A percentile compares a stretch with the other conserved stretches of the same genome.
Conservation (phyloP, 2,113 vertebrate species). For the Bufo bufo region DNA sequence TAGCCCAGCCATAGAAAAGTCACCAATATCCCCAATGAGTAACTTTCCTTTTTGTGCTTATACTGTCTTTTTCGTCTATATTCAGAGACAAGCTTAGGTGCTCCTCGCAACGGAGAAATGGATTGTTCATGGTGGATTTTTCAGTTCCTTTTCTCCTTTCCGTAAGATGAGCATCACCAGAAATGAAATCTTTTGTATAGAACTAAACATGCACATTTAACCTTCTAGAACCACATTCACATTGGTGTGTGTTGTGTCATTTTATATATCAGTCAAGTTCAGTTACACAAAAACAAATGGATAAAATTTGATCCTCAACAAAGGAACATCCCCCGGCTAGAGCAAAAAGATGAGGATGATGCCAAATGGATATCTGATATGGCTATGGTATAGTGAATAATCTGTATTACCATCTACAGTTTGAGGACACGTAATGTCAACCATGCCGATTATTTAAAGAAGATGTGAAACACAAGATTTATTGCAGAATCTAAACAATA, state of each 20-base stretch:
- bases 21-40: too few relatives aligned
- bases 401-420: too few relatives aligned
- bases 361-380: too few relatives aligned
- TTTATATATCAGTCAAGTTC: too few relatives aligned
- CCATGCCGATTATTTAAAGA: neutral
- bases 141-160: neutral
- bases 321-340: too few relatives aligned
- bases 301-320: too few relatives aligned
- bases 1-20: too few relatives aligned
- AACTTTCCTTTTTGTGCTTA: neutral
- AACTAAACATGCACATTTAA: neutral
- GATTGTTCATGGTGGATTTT: neutral
- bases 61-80: neutral
- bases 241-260: neutral
- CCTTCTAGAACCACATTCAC: neutral
- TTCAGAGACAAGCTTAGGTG: neutral
- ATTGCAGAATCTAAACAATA: too few relatives aligned
- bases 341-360: too few relatives aligned
- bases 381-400: too few relatives aligned
- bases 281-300: too few relatives aligned
- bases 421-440: neutral
- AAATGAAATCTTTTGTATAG: neutral
- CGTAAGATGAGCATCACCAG: neutral
- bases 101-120: neutral
- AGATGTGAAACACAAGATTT: neutral